Conservation (phyloP, 2,113 vertebrate genomes). For the Aramus guarauna region DNA sequence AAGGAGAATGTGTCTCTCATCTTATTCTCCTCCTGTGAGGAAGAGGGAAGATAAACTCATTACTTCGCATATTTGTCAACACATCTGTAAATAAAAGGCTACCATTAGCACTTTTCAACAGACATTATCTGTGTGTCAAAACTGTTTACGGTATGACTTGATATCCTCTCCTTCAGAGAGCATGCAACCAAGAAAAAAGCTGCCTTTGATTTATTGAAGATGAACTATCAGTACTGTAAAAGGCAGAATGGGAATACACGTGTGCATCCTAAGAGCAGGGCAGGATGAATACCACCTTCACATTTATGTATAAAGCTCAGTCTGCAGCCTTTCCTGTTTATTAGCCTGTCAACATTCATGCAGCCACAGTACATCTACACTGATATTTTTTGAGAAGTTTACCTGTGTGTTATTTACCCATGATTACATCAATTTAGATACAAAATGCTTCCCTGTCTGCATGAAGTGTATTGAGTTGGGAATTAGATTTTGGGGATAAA, state of each 20-base stretch:
- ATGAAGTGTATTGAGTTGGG: not conserved
- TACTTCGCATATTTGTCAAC: not conserved
- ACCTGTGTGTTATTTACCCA: not conserved
- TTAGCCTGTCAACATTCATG: conserved; percentile 9
- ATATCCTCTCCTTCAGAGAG: not conserved
- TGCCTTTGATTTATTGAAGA: conserved; percentile 42
- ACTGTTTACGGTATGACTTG: not conserved
- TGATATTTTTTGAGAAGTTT: not conserved
- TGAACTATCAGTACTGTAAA: not conserved
- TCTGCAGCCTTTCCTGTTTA: not conserved
- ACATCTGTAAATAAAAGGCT: conserved; percentile 34
- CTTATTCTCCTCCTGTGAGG: not conserved
- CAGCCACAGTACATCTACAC: not conserved
- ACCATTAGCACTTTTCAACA: not conserved
- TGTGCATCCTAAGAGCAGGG: not conserved
- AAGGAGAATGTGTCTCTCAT: not conserved
- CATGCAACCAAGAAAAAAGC: not conserved
- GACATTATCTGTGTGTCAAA: conserved; percentile 4
- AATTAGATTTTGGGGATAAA: not conserved
- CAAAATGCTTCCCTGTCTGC: not conserved
- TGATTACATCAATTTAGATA: not conserved
- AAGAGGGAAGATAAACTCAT: not conserved
- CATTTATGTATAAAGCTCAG: not conserved
- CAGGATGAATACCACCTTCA: not conserved
- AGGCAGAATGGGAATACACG: not conserved